phyloP scores from a whole-genome alignment of 2,113 vertebrate genomes.

The Gobius niger region DNA sequence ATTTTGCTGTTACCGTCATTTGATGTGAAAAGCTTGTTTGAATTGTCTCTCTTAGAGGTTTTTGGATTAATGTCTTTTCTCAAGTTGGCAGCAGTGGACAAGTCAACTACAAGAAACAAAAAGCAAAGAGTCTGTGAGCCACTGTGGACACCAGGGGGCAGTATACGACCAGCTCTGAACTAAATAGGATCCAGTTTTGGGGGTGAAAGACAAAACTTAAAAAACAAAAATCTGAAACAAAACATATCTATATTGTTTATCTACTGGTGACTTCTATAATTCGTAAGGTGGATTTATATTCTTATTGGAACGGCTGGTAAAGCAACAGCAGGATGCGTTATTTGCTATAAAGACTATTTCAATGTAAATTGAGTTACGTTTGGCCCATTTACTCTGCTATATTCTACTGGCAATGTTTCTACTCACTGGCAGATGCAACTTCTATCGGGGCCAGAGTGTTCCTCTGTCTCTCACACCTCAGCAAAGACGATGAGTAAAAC shows the following conservation, averaged over 20 bases:
- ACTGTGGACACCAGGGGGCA: slow-evolving; percentile 13
- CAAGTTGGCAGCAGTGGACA: slow-evolving; percentile 59
- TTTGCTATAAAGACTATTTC: no score
- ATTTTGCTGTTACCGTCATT: slow-evolving; percentile 50
- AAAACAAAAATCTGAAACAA: neutral
- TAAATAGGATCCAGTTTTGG: no score
- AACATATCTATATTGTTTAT: no score
- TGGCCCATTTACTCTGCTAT: no score
- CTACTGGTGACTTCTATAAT: no score
- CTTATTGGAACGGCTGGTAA: no score
- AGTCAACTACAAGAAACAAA: slow-evolving; percentile 31
- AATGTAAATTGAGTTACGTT: no score
- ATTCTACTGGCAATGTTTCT: neutral
- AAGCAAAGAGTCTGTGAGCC: neutral
- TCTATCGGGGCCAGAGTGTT: slow-evolving; percentile 78
- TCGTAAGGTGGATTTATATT: no score
- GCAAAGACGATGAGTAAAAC: slow-evolving; percentile 74
- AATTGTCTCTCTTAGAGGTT: slow-evolving; percentile 49
- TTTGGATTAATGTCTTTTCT: slow-evolving; percentile 62
- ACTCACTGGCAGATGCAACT: slow-evolving; percentile 71
- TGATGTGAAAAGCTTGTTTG: slow-evolving; percentile 30
- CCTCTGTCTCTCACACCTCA: slow-evolving; percentile 82
- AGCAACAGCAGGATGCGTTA: no score
- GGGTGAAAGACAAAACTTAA: neutral
- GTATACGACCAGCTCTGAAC: neutral